Evolutionary conservation across 2,888 invertebrate genomes (phyloP).

Genomic region (Drosophila glabriapex): DNA sequence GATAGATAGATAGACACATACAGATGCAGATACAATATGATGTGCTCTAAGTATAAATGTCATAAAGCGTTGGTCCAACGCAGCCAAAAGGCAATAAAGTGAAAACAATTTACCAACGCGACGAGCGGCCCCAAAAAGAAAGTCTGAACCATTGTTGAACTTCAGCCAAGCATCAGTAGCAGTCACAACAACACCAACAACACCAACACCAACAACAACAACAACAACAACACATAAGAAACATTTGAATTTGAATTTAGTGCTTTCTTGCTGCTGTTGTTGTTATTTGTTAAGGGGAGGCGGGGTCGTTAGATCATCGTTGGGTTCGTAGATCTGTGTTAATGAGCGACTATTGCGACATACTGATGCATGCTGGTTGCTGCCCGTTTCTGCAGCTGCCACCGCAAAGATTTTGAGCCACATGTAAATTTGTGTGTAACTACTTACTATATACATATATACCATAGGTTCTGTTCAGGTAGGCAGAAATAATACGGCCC

Average conservation of each 20-base stretch:
- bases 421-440: conserved; percentile 51
- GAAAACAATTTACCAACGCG: conserved; percentile 74
- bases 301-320: conserved; percentile 41
- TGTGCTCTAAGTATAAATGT: conserved; percentile 50
- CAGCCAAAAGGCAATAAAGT: conserved; percentile 55
- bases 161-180: conserved; percentile 25
- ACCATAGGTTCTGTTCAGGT: conserved; percentile 17
- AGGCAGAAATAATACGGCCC: conserved; percentile 38
- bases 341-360: conserved; percentile 54
- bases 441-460: conserved; percentile 8
- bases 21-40: conserved; percentile 4
- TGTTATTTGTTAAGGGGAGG: background rate
- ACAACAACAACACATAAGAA: conserved; percentile 10
- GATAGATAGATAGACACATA: conserved; percentile 7
- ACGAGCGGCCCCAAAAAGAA: conserved; percentile 53
- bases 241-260: conserved; percentile 13
- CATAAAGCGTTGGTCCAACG: conserved; percentile 52
- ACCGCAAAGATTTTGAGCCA: conserved; percentile 10
- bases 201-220: background rate
- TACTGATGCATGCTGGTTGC: conserved; percentile 7
- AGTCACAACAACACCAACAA: conserved; percentile 1
- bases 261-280: conserved; percentile 8
- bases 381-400: conserved; percentile 32
- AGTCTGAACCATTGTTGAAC: conserved; percentile 58
- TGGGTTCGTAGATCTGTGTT: conserved; percentile 27